A percentile compares a stretch with the other conserved stretches of the same genome.
phyloP scores from a whole-genome alignment of 2,888 invertebrate species.

The Hylaea fasciaria region DNA sequence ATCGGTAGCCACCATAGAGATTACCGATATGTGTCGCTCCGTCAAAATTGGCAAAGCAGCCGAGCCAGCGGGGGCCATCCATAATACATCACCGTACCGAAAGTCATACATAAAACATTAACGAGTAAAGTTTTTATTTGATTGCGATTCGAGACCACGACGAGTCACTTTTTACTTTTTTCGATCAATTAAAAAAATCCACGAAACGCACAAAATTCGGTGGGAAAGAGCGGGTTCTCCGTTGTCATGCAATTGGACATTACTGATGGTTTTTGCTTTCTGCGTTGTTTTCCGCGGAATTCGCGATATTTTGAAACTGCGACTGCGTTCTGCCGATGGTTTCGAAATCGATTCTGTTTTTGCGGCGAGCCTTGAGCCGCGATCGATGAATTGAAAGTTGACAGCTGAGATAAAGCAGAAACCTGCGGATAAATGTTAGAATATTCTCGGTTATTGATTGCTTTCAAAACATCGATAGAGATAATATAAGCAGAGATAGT shows the following conservation, averaged over 20 bases:
- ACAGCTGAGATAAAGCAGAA: constrained; percentile 24
- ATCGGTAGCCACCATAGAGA: constrained; percentile 71
- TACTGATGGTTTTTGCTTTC: constrained; percentile 63
- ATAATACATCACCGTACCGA: constrained; percentile 77
- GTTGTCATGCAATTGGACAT: constrained; percentile 68
- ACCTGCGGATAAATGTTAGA: constrained; percentile 50
- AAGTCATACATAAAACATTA: constrained; percentile 83
- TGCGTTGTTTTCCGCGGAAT: constrained; percentile 60
- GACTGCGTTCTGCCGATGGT: constrained; percentile 52
- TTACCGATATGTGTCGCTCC: constrained; percentile 73
- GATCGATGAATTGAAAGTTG: constrained; percentile 42
- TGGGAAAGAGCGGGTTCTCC: constrained; percentile 74
- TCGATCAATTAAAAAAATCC: constrained; percentile 69
- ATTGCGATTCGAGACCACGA: constrained; percentile 72
- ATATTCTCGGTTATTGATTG: constrained; percentile 12
- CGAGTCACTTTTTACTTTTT: constrained; percentile 56
- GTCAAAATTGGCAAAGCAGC: constrained; percentile 78
- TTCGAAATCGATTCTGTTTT: constrained; percentile 54
- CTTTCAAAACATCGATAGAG: too few relatives aligned
- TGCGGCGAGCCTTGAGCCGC: constrained; percentile 48
- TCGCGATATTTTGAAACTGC: constrained; percentile 60
- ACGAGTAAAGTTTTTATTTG: constrained; percentile 82
- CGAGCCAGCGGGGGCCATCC: constrained; percentile 78
- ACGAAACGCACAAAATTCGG: constrained; percentile 70
- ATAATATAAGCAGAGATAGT: too few relatives aligned